phyloP scores from a whole-genome alignment of 2,797 vertebrate genomes.

The Calcarius lapponicus region DNA sequence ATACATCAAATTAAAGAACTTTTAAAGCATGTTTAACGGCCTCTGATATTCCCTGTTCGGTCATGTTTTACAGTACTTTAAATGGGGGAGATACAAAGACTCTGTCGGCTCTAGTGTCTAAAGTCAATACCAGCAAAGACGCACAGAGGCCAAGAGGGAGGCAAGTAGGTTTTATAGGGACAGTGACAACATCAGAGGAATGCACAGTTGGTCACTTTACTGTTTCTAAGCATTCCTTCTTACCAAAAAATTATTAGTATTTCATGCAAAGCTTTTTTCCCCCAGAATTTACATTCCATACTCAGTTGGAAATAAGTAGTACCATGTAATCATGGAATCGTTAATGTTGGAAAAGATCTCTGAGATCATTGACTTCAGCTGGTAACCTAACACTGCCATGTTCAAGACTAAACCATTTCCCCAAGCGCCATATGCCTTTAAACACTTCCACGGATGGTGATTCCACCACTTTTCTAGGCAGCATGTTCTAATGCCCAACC shows the following conservation, averaged over 20 bases:
- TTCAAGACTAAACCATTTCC: not conserved
- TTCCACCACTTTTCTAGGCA: not conserved
- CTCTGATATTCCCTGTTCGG: conserved; percentile 70
- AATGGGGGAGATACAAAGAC: conserved; percentile 47
- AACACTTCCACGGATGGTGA: not conserved
- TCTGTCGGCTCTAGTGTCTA: not conserved
- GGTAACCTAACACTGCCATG: not conserved
- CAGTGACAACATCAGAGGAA: not conserved
- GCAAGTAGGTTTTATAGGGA: accelerated
- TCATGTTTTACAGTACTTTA: conserved; percentile 72
- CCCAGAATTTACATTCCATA: not conserved
- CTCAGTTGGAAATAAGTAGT: not conserved
- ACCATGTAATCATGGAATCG: not conserved
- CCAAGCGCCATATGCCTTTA: not conserved
- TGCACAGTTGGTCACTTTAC: not conserved
- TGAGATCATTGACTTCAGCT: not conserved
- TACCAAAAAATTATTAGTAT: not conserved
- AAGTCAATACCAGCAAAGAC: not conserved
- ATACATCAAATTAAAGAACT: conserved; percentile 81
- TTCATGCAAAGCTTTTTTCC: not conserved
- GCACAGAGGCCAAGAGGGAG: not conserved
- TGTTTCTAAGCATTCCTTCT: not conserved
- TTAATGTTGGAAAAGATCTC: not conserved
- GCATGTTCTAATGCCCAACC: not conserved
- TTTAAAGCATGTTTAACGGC: conserved; percentile 78